Base-by-base conservation (phyloP, 2,113 vertebrate genomes). In the Prochilodus magdalenae region DNA sequence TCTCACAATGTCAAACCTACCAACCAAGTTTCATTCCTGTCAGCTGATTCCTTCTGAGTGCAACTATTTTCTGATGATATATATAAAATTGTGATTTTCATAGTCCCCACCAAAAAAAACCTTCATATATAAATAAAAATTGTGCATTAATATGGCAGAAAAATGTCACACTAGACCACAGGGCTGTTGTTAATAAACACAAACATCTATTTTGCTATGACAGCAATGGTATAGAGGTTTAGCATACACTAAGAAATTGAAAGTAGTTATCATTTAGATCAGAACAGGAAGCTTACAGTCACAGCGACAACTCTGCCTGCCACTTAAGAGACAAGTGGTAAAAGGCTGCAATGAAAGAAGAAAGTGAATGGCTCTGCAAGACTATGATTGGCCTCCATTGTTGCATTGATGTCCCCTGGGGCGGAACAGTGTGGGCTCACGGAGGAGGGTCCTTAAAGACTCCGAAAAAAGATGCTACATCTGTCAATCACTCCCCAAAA, bases 391-490 rank as follows among this genome's bases (percentile, higher is more conserved):
- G 27, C 78, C 80, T 55, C n/a, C 30, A 79, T 26, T 86, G 80
- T 82, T 73, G 33, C 5, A n/a, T 69, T 18, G 49, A 20, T 63
- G 62, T 63, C 55, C 57, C 82, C 79, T 77, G 83, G 83, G 83
- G 73, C 76, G 63, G 55, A 84, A 73, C 86, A 59, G 53, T 77
- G 51, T 62, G 59, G 49, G 77, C 72, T 27, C 20, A 47, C 44
- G 49, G 40, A 53, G 53, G 75, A 82, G 53, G 51, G 11, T 30
- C 71, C 36, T 27, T 15, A 8, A 29, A n/a, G 22, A n/a, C 49
- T 85, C 33, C n/a, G n/a, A 76, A 69, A 44, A 47, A 75, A 77
- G 65, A 57, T 22, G 70, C 67, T 73, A 70, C 29, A 20, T 36
- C 27, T 67, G 65, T 36, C 27, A 67, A 20, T 30, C 65, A 20